Evolutionary conservation across 2,797 vertebrate species (phyloP).

Genomic region (Macroramphosus scolopax): DNA sequence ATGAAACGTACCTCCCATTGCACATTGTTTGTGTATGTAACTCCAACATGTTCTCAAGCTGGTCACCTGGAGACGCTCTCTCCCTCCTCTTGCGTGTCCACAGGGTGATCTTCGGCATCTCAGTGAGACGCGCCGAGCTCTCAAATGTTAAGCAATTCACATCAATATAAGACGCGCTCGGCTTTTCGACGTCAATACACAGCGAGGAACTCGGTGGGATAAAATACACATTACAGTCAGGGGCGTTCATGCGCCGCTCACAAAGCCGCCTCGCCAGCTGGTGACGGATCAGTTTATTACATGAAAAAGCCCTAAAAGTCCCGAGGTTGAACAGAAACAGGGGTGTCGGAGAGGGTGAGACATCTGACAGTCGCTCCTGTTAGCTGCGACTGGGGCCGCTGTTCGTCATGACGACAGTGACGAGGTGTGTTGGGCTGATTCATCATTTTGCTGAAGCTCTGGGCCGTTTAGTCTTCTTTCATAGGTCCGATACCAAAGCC

Average conservation of each 20-base stretch:
- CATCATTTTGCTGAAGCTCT: conserved; percentile 31
- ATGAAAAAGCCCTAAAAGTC: conserved; percentile 42
- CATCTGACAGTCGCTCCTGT: conserved; percentile 55
- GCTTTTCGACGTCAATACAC: too few species aligned
- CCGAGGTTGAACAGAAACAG: conserved; percentile 45
- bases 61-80: too few species aligned
- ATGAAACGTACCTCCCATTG: too few species aligned
- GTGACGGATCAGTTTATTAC: conserved; percentile 59
- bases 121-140: too few species aligned
- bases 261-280: conserved; percentile 30
- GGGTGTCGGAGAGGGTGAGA: conserved; percentile 44
- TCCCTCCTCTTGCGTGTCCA: too few species aligned
- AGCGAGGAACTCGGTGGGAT: too few species aligned
- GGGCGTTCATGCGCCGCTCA: conserved; percentile 21
- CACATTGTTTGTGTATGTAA: too few species aligned
- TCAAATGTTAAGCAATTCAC: too few species aligned
- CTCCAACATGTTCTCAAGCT: too few species aligned
- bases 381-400: conserved; percentile 55
- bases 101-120: too few species aligned
- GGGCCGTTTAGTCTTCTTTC: conserved; percentile 1
- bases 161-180: too few species aligned
- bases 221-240: too few species aligned
- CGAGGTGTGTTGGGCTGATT: conserved; percentile 28
- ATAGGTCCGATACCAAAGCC: background rate
- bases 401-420: conserved; percentile 47